phyloP scores from a whole-genome alignment of 2,888 invertebrate species.

The Athalia circularis region DNA sequence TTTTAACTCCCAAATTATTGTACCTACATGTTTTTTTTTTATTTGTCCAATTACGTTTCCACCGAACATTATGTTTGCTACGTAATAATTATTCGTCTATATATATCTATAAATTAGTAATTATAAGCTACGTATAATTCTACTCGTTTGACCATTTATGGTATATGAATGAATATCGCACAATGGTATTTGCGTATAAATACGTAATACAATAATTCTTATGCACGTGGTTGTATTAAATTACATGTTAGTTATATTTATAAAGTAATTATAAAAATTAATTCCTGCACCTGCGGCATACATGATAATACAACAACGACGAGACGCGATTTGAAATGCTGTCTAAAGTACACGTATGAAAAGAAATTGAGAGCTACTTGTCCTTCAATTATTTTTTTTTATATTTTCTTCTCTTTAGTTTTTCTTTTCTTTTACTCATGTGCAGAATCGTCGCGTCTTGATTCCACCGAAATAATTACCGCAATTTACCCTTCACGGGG shows the following conservation, averaged over 20 bases:
- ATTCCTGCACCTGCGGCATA: neutral
- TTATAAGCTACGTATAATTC: neutral
- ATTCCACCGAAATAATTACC: too few species aligned
- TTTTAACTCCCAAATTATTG: neutral
- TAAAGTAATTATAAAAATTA: slow-evolving; percentile 51
- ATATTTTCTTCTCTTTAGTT: too few species aligned
- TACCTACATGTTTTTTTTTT: too few species aligned
- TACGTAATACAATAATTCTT: slow-evolving; percentile 48
- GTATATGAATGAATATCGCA: neutral
- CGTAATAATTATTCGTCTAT: neutral
- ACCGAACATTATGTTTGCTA: neutral
- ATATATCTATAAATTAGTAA: neutral
- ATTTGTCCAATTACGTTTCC: too few species aligned
- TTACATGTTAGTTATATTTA: slow-evolving; percentile 52
- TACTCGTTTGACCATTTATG: neutral
- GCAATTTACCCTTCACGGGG: too few species aligned
- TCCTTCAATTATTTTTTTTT: too few species aligned
- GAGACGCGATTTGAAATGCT: too few species aligned
- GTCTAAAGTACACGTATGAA: too few species aligned
- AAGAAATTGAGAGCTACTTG: too few species aligned
- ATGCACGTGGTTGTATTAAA: slow-evolving; percentile 32
- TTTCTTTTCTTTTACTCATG: too few species aligned
- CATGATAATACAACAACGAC: neutral
- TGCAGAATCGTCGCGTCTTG: too few species aligned
- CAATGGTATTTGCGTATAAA: neutral